Evolutionary conservation across 1,140 invertebrate species (phyloP).

Genomic region (Rhopalosiphum maidis): DNA sequence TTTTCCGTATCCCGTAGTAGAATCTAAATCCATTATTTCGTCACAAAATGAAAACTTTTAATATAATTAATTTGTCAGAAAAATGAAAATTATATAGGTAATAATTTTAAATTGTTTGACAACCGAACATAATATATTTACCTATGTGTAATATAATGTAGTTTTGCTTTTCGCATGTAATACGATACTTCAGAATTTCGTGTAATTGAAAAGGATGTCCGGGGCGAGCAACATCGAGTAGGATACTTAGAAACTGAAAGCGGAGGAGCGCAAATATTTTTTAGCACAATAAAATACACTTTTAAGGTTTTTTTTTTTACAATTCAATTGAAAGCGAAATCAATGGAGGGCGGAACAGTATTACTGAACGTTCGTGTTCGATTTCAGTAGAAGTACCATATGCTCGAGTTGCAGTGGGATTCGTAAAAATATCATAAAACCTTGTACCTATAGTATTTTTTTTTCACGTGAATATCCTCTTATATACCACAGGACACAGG

Average conservation of each 20-base stretch:
- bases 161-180: not conserved
- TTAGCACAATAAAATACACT: constrained; percentile 17
- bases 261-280: not conserved
- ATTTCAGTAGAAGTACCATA: constrained; percentile 39
- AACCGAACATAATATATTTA: not conserved
- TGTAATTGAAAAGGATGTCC: constrained; percentile 22
- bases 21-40: not conserved
- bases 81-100: not conserved
- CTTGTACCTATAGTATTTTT: not conserved
- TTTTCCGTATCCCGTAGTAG: not conserved
- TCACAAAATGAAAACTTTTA: not conserved
- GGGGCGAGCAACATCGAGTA: constrained; percentile 11
- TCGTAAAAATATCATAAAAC: not conserved
- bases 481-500: no score
- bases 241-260: constrained; percentile 13
- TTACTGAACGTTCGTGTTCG: not conserved
- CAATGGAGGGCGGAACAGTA: constrained; percentile 12
- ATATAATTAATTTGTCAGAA: not conserved
- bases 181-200: not conserved
- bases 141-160: not conserved
- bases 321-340: constrained; percentile 37
- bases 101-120: not conserved
- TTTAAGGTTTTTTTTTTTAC: not conserved
- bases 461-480: not conserved
- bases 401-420: not conserved